phyloP scores from a whole-genome alignment of 2,113 vertebrate species.

The Siphamia tubifer region DNA sequence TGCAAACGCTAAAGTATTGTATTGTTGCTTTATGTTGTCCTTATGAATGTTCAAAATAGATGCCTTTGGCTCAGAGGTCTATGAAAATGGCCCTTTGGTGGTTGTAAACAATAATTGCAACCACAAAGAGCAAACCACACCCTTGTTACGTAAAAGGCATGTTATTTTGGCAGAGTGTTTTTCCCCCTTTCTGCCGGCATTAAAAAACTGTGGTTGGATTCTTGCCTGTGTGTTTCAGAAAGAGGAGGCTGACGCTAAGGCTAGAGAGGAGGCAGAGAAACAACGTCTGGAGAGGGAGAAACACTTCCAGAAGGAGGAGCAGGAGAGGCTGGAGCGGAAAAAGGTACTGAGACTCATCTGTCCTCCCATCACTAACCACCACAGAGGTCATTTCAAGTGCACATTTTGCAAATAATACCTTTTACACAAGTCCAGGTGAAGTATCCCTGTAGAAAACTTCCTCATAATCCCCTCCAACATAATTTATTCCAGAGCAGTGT shows the following conservation, averaged over 20 bases:
- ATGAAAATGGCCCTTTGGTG: conserved; percentile 44
- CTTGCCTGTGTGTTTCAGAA: conserved; percentile 77
- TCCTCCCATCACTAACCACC: not conserved
- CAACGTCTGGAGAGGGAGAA: conserved; percentile 94
- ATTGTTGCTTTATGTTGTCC: not conserved
- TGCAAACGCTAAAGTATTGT: conserved; percentile 10
- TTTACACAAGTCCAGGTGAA: not conserved
- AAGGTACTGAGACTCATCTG: conserved; percentile 79
- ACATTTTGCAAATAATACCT: not conserved
- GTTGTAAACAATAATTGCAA: conserved; percentile 52
- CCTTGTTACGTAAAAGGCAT: conserved; percentile 47
- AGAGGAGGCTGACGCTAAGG: conserved; percentile 89
- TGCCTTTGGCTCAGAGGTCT: conserved; percentile 10
- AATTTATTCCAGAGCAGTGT: not conserved
- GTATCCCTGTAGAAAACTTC: not conserved
- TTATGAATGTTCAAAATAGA: conserved; percentile 46
- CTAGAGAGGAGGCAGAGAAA: conserved; percentile 86
- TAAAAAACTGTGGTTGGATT: conserved; percentile 56
- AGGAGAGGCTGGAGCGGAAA: conserved; percentile 94
- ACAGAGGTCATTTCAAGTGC: conserved; percentile 6
- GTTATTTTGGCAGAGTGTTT: conserved; percentile 50
- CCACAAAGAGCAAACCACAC: conserved; percentile 53
- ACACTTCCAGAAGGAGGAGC: conserved; percentile 97
- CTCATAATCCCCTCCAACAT: not conserved
- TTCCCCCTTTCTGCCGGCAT: conserved; percentile 14